These are phyloP conservation scores for Cettia cetti DNA, from an alignment of 2,113 vertebrate genomes.

Conservation along the genomic window DNA sequence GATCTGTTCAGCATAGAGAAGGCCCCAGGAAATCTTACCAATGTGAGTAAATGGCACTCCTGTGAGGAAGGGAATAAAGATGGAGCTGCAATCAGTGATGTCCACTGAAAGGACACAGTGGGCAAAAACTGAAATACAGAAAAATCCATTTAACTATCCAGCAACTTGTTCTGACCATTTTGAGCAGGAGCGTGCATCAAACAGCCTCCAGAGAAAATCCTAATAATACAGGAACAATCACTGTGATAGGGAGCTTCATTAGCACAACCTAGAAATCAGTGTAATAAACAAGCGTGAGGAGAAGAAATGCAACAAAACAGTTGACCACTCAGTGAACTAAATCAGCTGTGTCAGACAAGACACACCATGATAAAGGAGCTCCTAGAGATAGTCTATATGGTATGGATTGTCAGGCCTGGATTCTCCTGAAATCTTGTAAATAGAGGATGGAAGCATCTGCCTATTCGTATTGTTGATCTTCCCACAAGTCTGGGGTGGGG, in stretches of 20 bases:
- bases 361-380: background rate
- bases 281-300: background rate
- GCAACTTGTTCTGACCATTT: background rate
- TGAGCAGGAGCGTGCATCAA: background rate
- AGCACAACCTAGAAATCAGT: background rate
- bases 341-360: background rate
- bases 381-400: background rate
- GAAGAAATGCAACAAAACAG: background rate
- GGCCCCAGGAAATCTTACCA: background rate
- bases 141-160: background rate
- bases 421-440: background rate
- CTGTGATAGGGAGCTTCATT: background rate
- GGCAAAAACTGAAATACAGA: background rate
- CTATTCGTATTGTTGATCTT: background rate
- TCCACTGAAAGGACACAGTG: background rate
- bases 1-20: background rate
- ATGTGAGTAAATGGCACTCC: rapidly evolving
- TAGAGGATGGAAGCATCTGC: rapidly evolving
- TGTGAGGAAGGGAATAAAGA: background rate
- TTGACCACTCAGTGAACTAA: background rate
- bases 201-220: background rate
- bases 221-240: background rate
- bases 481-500: rapidly evolving
- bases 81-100: background rate
- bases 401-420: background rate